Percentiles rank a stretch among this genome's conserved stretches.
Conservation (phyloP, 2,113 vertebrate species). For the Lampris incognitus region DNA sequence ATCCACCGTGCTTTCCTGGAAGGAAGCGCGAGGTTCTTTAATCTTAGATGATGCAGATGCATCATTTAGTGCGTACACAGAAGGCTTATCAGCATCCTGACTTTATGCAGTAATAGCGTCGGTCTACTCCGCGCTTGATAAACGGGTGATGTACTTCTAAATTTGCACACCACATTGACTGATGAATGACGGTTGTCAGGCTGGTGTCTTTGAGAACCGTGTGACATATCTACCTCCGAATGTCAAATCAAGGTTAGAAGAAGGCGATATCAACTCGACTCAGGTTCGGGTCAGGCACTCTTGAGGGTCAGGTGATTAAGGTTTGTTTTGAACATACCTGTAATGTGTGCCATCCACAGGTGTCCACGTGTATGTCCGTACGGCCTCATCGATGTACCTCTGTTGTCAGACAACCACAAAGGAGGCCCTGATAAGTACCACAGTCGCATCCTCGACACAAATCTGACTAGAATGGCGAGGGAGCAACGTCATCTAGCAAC, state of each 20-base stretch:
- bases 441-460: conserved; percentile 7
- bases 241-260: conserved; percentile 8
- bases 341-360: conserved; percentile 97
- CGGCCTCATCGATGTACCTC: conserved; percentile 95
- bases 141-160: neutral
- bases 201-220: neutral
- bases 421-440: conserved; percentile 13
- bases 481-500: conserved; percentile 28
- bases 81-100: conserved; percentile 9
- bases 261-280: conserved; percentile 25
- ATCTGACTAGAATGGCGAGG: conserved; percentile 17
- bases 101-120: conserved; percentile 15
- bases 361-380: conserved; percentile 95
- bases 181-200: conserved; percentile 25
- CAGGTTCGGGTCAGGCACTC: conserved; percentile 22
- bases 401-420: conserved; percentile 65
- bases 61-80: conserved; percentile 34
- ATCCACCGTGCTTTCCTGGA: conserved; percentile 24
- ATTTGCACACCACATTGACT: conserved; percentile 22
- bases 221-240: neutral
- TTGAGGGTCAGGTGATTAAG: conserved; percentile 23
- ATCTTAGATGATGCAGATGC: conserved; percentile 32
- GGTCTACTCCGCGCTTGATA: neutral
- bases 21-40: conserved; percentile 12
- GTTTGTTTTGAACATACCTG: conserved; percentile 84